Conservation (phyloP, 2,113 vertebrate genomes). For the Acinonyx jubatus region DNA sequence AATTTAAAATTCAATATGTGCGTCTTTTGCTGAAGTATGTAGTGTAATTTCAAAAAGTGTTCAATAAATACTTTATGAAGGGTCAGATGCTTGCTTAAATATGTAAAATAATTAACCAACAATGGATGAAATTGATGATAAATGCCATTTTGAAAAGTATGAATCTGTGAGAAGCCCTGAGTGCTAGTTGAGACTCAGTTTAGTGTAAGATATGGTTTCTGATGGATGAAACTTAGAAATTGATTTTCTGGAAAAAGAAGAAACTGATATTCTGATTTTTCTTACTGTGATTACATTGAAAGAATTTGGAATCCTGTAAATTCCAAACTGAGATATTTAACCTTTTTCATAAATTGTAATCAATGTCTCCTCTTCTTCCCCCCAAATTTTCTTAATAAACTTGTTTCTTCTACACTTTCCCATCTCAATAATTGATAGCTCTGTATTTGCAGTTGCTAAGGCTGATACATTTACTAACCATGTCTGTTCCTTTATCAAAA, state of each 20-base stretch:
- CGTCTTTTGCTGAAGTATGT: background rate
- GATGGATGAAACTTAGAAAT: background rate
- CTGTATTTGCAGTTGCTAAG: background rate
- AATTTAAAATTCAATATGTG: background rate
- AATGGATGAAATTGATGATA: background rate
- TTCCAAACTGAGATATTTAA: background rate
- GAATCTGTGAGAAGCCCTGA: background rate
- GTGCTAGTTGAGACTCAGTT: background rate
- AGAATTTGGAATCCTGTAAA: background rate
- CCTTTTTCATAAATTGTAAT: background rate
- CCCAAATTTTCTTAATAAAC: background rate
- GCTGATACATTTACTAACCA: background rate
- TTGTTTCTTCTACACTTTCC: background rate
- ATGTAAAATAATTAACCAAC: background rate
- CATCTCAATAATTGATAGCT: background rate
- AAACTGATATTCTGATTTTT: background rate
- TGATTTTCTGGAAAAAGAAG: background rate
- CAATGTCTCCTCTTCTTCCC: background rate
- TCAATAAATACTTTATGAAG: background rate
- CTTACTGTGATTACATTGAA: background rate
- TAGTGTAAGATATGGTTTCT: slow-evolving; percentile 7
- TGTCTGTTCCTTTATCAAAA: background rate
- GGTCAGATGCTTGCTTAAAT: background rate
- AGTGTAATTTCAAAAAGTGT: background rate
- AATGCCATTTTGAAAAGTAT: background rate